Evolutionary conservation across 2,113 vertebrate species (phyloP), one percentile per base, ranked within the genome.

Genomic region (Progne subis): DNA sequence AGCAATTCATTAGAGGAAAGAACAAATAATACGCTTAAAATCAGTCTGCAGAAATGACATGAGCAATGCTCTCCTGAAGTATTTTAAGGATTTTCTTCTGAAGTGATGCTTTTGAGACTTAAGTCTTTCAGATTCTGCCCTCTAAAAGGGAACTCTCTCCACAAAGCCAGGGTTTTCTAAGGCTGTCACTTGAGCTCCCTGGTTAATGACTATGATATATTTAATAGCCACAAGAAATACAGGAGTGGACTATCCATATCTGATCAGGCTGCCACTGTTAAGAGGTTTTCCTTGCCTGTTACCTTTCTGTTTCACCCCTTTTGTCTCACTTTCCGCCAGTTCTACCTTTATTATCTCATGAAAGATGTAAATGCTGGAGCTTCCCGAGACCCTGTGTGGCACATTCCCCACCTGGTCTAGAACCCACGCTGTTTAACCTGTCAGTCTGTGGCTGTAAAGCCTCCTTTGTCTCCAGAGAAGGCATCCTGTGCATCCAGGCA

Each of bases 401-500:
- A 26, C 11, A 14, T 37, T 2, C 3, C 8, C 17, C 14, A 9
- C 13, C 32, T 52, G 14, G 5, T 59, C 25, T 57, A 1, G 0
- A 70, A 4, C 19, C 4, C 0, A 25, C 0, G 0, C 17, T 63
- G 11, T 59, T 49, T 43, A 32, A 9, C 32, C 39, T 31, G 9
- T 26, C 55, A 53, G 14, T 8, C 41, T 55, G 10, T 20, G 11
- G 11, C 21, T 50, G 14, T 14, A n/a, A 28, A 52, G 12, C 9
- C 15, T 74, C n/a, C 29, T 43, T 60, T 55, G 23, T 44, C 19
- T 69, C n/a, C 44, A 50, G n/a, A 59, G 43, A 59, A 72, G 10
- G 15, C 19, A 8, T 63, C 67, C 37, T 8, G 5, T 9, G 5
- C 5, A 26, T 52, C 8, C 39, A 72, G 34, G 12, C 44, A 49